Base-by-base conservation (phyloP, 1,140 invertebrate species). In the Tetramorium simillimum region DNA sequence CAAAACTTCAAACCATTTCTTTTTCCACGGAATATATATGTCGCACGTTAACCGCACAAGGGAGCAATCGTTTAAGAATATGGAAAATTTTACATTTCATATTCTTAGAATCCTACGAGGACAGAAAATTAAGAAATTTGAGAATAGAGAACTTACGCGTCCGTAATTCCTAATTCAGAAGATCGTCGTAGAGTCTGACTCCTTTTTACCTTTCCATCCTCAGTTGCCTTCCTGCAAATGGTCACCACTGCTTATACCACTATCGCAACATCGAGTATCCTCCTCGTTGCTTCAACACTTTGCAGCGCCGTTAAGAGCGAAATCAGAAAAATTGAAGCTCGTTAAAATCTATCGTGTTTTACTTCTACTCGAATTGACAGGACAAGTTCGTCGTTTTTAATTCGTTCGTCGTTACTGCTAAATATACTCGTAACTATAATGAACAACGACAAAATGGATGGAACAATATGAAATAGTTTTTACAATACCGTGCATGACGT, bases 141-240 rank as follows among this genome's bases (percentile, higher is more conserved):
- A n/a, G 4, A 84, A 75, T 75, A 75, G 37, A 63, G 12, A 46
- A 69, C 18, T 63, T 6, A 46, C 10, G 9, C 28, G 28, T 84
- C 18, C 67, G 40, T 12, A 82, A 53, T 73, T 16, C 5, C 84
- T 84, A 87, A 84, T 87, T 84, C 60, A 67, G 49, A 84, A 18
- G 21, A 67, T 16, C 21, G 63, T 60, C 5, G 46, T 24, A 21
- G n/a, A 63, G 9, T 86, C 40, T 46, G 33, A 76, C 28, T 76
- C 37, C 40, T 43, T 21, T 6, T n/a, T 43, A 10, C 6, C 12
- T 63, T 87, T 69, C 51, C 65, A 69, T 12, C 49, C 16, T 49
- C 46, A 21, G 12, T 56, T 56, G 12, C 7, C 49, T 12, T 67
- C 46, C 63, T 21, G 51, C 14, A 33, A n/a, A 80, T 65, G 33